A percentile compares a stretch with the other conserved stretches of the same genome.
These are phyloP conservation scores for Trissolcus japonicus DNA, from an alignment of 2,888 invertebrate genomes.

Conservation along the genomic window DNA sequence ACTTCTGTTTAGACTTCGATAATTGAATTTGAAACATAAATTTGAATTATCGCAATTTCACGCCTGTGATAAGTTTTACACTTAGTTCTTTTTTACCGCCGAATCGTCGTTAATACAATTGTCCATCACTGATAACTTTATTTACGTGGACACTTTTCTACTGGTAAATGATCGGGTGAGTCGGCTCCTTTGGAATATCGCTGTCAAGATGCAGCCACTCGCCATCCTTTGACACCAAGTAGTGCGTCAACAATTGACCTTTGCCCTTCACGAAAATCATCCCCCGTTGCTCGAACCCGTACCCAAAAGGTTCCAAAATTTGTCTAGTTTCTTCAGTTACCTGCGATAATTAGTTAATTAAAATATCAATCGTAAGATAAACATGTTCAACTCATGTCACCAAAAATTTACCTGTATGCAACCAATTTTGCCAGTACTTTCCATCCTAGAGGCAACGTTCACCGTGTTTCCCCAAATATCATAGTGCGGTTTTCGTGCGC, in stretches of 20 bases:
- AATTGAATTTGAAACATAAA: constrained; percentile 1
- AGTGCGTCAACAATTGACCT: constrained; percentile 96
- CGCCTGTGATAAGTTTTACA: constrained; percentile 28
- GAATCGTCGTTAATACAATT: neutral
- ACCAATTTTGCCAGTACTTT: constrained; percentile 96
- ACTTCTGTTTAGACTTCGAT: neutral
- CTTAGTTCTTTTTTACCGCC: constrained; percentile 14
- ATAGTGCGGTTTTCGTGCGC: constrained; percentile 95
- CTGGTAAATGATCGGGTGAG: constrained; percentile 74
- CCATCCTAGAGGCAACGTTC: constrained; percentile 98
- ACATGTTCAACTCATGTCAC: neutral
- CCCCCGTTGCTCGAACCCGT: constrained; percentile 95
- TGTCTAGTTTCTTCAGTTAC: constrained; percentile 96
- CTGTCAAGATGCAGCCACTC: constrained; percentile 72
- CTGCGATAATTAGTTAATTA: constrained; percentile 76
- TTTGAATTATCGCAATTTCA: constrained; percentile 12
- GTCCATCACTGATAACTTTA: constrained; percentile 4
- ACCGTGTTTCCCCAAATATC: constrained; percentile 99
- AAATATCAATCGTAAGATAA: neutral
- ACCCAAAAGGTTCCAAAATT: constrained; percentile 92
- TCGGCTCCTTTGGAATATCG: constrained; percentile 72
- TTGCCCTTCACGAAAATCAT: constrained; percentile 97
- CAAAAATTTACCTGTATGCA: constrained; percentile 86
- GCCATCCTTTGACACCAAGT: constrained; percentile 80
- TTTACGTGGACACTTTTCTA: constrained; percentile 56